Percentiles rank a stretch among this genome's conserved stretches.
These are phyloP conservation scores for Pionites leucogaster DNA, from an alignment of 2,113 vertebrate species.

Conservation along the genomic window DNA sequence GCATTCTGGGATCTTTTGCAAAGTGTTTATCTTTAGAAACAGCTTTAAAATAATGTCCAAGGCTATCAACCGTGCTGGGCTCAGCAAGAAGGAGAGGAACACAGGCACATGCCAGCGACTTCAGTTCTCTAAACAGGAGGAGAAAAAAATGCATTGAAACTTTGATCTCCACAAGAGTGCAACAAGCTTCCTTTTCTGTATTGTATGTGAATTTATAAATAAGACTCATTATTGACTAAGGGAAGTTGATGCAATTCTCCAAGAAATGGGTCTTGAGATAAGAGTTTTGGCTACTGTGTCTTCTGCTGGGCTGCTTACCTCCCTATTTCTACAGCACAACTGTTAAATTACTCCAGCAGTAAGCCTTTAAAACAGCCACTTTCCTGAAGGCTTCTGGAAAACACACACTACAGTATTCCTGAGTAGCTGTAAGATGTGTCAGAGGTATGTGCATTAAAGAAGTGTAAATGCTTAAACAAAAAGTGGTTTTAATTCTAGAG, in stretches of 20 bases:
- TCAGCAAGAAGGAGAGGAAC: not conserved
- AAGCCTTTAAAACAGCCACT: not conserved
- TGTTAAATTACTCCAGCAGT: not conserved
- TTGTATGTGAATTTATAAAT: not conserved
- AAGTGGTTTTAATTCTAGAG: not conserved
- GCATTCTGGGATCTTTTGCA: slow-evolving; percentile 21
- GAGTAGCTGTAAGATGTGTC: not conserved
- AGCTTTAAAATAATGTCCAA: slow-evolving; percentile 21
- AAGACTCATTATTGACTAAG: not conserved
- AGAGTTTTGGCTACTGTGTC: not conserved
- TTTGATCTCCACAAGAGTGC: not conserved
- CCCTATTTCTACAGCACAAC: not conserved
- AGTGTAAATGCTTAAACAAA: not conserved
- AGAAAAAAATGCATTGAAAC: not conserved
- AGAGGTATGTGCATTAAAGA: not conserved
- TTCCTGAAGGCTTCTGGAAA: not conserved
- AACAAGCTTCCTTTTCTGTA: slow-evolving; percentile 9
- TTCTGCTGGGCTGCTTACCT: not conserved
- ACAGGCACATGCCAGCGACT: not conserved
- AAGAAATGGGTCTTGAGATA: not conserved
- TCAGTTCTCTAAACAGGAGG: not conserved
- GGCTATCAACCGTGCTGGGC: not conserved
- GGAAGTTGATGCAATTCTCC: not conserved
- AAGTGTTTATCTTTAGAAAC: slow-evolving; percentile 24
- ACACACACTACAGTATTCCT: not conserved